These are phyloP conservation scores for Dicentrarchus labrax DNA, from an alignment of 2,113 vertebrate genomes.

Conservation along the genomic window DNA sequence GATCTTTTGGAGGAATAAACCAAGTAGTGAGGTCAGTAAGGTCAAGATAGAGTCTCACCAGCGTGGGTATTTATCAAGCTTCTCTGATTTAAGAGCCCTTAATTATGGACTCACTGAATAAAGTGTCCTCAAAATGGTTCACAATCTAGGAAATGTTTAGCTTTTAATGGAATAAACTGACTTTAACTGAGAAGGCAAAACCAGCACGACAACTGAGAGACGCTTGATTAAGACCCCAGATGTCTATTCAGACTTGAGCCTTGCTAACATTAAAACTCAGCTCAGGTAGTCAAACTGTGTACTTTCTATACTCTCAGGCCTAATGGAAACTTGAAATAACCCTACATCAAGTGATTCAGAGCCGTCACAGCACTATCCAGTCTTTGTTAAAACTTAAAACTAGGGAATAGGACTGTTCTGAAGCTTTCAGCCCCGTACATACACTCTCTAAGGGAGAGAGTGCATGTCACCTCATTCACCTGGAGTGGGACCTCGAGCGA, in stretches of 20 bases:
- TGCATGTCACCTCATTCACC: conserved; percentile 99
- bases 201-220: conserved; percentile 41
- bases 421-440: conserved; percentile 71
- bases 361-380: not conserved
- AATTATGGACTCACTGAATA: not conserved
- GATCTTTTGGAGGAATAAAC: conserved; percentile 97
- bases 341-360: too few species aligned
- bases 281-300: not conserved
- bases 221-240: conserved; percentile 63
- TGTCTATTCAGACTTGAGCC: conserved; percentile 27
- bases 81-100: conserved; percentile 51
- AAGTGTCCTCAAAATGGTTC: not conserved
- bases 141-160: not conserved
- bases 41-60: conserved; percentile 33
- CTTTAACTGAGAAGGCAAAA: not conserved
- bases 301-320: not conserved
- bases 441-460: conserved; percentile 89
- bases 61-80: conserved; percentile 72
- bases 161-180: not conserved
- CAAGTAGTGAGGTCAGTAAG: conserved; percentile 85
- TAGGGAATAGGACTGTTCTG: conserved; percentile 59
- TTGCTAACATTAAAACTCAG: conserved; percentile 1
- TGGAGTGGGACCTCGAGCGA: conserved; percentile 98
- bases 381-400: conserved; percentile 24
- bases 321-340: not conserved